phyloP scores from a whole-genome alignment of 2,888 invertebrate species.

The Molorchus minor region DNA sequence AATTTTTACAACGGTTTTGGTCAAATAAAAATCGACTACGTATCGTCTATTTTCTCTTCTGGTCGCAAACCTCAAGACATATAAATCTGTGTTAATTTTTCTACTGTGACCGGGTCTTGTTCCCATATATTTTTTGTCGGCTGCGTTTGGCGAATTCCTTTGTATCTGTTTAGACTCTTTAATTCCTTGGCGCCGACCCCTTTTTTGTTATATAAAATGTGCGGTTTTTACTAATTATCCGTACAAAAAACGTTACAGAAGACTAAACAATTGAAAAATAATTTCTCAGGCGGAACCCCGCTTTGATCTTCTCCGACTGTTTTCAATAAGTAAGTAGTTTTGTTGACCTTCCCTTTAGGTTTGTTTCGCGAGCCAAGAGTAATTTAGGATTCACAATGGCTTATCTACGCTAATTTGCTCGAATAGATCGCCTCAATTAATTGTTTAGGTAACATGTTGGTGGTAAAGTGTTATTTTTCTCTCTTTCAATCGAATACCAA shows the following conservation, averaged over 20 bases:
- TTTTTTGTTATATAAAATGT: background rate
- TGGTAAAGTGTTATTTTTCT: too few relatives aligned
- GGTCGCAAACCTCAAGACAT: too few relatives aligned
- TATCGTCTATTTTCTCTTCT: too few relatives aligned
- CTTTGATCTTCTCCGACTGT: background rate
- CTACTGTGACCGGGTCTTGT: too few relatives aligned
- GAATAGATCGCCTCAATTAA: background rate
- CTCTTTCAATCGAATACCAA: too few relatives aligned
- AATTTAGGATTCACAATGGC: background rate
- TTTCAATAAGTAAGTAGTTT: background rate
- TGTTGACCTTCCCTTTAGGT: background rate
- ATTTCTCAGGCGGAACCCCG: background rate
- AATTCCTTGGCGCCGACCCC: slow-evolving; percentile 1
- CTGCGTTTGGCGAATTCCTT: too few relatives aligned
- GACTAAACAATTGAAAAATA: background rate
- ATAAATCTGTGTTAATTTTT: too few relatives aligned
- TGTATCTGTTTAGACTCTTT: too few relatives aligned
- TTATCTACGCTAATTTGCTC: background rate
- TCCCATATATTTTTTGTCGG: too few relatives aligned
- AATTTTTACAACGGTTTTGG: too few relatives aligned
- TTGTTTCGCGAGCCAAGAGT: background rate
- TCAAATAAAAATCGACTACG: too few relatives aligned
- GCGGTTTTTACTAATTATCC: background rate
- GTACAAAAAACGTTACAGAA: slow-evolving; percentile 1
- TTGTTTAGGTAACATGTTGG: too few relatives aligned